phyloP scores from a whole-genome alignment of 2,888 invertebrate genomes.

The Syrista parreyssii region DNA sequence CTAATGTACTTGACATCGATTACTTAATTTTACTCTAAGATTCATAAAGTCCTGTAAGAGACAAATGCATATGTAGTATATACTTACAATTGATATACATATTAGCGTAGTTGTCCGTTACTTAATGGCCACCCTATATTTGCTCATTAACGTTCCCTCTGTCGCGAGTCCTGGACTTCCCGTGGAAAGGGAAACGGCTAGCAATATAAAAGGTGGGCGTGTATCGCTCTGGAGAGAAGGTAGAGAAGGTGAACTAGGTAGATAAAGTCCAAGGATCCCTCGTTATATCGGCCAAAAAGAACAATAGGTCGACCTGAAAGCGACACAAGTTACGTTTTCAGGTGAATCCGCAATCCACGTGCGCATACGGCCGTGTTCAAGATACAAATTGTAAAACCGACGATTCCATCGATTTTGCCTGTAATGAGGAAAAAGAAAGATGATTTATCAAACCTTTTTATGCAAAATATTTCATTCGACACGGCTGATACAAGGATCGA shows the following conservation, averaged over 20 bases:
- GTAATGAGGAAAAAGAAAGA: too few relatives aligned
- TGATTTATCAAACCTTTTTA: too few relatives aligned
- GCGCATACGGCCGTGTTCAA: not conserved
- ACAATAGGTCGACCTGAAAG: constrained; percentile 45
- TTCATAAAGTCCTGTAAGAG: too few relatives aligned
- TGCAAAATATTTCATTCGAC: too few relatives aligned
- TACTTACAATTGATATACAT: too few relatives aligned
- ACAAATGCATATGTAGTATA: too few relatives aligned
- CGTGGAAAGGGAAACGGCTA: constrained; percentile 20
- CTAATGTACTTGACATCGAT: too few relatives aligned
- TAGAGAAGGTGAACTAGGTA: constrained; percentile 17
- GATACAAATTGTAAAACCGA: too few relatives aligned
- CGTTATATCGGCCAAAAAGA: constrained; percentile 38
- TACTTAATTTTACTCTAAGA: too few relatives aligned
- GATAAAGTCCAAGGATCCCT: constrained; percentile 24
- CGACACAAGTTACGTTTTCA: constrained; percentile 56
- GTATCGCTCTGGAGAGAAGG: not conserved
- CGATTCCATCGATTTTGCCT: too few relatives aligned
- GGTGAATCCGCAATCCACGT: constrained; percentile 31
- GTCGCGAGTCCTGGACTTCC: constrained; percentile 46
- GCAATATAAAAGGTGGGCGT: constrained; percentile 2
- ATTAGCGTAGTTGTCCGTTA: constrained; percentile 24
- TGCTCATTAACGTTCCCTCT: constrained; percentile 56
- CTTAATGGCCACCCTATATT: constrained; percentile 51
- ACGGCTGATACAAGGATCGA: too few relatives aligned